Conservation (phyloP, 2,888 invertebrate species). For the Agriotes lineatus region DNA sequence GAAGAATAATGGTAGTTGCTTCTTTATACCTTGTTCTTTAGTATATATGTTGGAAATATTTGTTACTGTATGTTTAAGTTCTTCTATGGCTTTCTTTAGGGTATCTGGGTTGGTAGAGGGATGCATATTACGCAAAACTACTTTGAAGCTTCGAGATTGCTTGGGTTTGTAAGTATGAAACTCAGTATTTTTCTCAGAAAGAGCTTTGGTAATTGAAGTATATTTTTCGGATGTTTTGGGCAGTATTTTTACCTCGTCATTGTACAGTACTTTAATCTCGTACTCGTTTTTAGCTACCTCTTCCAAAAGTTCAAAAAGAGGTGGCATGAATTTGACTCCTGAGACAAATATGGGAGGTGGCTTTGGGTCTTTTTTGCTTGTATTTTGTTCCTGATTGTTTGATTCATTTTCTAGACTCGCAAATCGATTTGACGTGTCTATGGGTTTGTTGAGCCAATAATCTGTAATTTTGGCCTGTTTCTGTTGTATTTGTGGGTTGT, state of each 20-base stretch:
- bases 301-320: neutral
- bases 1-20: constrained; percentile 2
- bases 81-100: constrained; percentile 17
- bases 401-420: neutral
- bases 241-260: constrained; percentile 19
- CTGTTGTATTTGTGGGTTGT: neutral
- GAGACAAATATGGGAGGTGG: constrained; percentile 8
- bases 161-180: constrained; percentile 10
- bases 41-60: constrained; percentile 11
- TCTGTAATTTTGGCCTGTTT: neutral
- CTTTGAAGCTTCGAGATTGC: neutral
- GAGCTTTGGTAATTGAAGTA: neutral
- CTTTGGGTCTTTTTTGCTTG: constrained; percentile 9
- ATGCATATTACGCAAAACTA: neutral
- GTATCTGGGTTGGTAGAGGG: neutral
- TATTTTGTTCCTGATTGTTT: neutral
- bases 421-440: constrained; percentile 8
- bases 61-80: constrained; percentile 5
- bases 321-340: constrained; percentile 8
- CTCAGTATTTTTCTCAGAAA: constrained; percentile 16
- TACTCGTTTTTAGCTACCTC: neutral
- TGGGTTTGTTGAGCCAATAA: constrained; percentile 10
- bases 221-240: constrained; percentile 2
- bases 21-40: constrained; percentile 6
- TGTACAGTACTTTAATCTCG: constrained; percentile 9